Base-by-base conservation (phyloP, 2,797 vertebrate genomes). In the Pagetopsis macropterus region DNA sequence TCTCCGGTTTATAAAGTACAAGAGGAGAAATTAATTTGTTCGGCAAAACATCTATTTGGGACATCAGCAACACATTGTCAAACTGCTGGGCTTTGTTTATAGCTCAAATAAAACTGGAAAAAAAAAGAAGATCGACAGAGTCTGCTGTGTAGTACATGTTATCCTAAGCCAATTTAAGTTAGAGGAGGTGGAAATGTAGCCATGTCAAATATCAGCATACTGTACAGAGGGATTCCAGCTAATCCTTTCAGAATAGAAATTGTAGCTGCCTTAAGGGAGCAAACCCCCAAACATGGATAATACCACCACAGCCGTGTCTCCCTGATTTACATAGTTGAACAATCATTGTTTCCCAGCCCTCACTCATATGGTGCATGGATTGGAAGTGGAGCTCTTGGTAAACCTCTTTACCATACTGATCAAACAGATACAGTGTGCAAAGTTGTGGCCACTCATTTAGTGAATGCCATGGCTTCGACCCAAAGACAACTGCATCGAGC, bases 371-470 rank as follows among this genome's bases (percentile, higher is more conserved):
- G 72, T 50, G 73, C 19, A 45, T 78, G 75, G 88, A 75, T 70
- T 33, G 78, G 52, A 37, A 83, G 81, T 14, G 59, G 71, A 76
- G 82, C 76, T 85, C 78, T 81, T 82, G 56, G 83, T 84, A 90
- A 90, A 91, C 70, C 84, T 81, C 84, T 90, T 87, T 76, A 73
- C 73, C 81, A 81, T 84, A 76, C 83, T 87, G 79, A 88, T 87
- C 88, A 91, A 89, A 91, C 81, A 81, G 56, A 81, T 54, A 80
- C 57, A 78, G 70, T 77, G 69, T 44, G 67, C 48, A 70, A 52
- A 75, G 73, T 74, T 78, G 10, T 57, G n/a, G 59, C 82, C 76
- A 65, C 72, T 75, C 72, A 65, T 84, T 78, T 23, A 67, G 74
- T n/a, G 63, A 65, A 88, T 80, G 57, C 55, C 15, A 63, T 84